Conservation (phyloP, 2,888 invertebrate species). For the Spilarctia lutea region DNA sequence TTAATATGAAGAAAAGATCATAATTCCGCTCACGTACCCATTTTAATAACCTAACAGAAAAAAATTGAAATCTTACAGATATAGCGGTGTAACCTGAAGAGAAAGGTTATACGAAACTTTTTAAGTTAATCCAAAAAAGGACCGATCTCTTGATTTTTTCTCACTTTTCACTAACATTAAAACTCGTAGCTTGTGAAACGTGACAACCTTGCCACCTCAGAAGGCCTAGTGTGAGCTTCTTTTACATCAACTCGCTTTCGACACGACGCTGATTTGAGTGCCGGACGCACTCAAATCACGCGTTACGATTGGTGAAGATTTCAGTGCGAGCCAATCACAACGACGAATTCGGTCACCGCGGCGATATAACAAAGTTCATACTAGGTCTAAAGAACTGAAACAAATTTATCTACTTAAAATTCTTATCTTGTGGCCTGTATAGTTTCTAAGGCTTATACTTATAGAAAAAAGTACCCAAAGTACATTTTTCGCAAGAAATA, state of each 20-base stretch:
- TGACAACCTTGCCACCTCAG: neutral
- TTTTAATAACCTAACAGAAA: neutral
- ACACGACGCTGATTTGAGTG: too few species aligned
- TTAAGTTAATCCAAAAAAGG: neutral
- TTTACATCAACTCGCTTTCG: too few species aligned
- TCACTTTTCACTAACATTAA: conserved; percentile 5
- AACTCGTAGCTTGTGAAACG: conserved; percentile 2
- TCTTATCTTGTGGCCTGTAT: neutral
- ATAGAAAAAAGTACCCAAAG: neutral
- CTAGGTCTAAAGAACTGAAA: neutral
- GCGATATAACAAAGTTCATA: too few species aligned
- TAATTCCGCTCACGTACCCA: neutral
- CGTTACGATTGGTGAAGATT: too few species aligned
- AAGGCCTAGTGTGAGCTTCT: too few species aligned
- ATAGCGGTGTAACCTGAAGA: neutral
- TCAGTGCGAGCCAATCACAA: too few species aligned
- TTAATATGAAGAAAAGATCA: neutral
- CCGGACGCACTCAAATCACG: too few species aligned
- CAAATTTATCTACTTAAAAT: neutral
- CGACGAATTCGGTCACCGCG: too few species aligned
- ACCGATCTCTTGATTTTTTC: neutral
- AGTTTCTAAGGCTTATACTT: neutral
- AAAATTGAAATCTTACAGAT: neutral
- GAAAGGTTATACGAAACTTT: neutral
- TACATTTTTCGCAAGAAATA: neutral